Conservation (phyloP, 1,140 invertebrate species). For the Schlechtendalia chinensis region DNA sequence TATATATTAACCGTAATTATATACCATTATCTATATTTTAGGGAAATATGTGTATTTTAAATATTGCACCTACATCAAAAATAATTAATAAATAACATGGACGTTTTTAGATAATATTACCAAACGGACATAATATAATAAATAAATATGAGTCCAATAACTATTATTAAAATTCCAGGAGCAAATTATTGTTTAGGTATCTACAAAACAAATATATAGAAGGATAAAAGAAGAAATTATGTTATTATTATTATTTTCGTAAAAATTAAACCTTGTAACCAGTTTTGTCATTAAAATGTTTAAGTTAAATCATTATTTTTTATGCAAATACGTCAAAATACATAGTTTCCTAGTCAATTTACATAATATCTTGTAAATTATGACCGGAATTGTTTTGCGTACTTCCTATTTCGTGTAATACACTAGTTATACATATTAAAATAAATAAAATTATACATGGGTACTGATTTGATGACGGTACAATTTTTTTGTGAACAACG, state of each 20-base stretch:
- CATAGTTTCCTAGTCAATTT: constrained; percentile 41
- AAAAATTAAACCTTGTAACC: constrained; percentile 36
- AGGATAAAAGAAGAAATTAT: not conserved
- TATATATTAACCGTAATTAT: too few relatives aligned
- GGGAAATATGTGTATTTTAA: too few relatives aligned
- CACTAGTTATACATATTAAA: not conserved
- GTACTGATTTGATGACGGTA: not conserved
- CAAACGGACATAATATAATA: too few relatives aligned
- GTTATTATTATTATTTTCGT: not conserved
- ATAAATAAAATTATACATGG: too few relatives aligned
- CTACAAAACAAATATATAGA: not conserved
- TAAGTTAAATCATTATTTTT: not conserved
- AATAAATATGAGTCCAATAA: too few relatives aligned
- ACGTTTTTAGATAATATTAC: too few relatives aligned
- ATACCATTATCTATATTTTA: too few relatives aligned
- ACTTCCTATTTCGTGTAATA: constrained; percentile 37
- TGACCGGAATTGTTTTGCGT: constrained; percentile 15
- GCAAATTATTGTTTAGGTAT: too few relatives aligned
- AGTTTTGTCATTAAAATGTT: constrained; percentile 35
- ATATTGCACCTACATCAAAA: too few relatives aligned
- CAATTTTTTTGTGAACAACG: not conserved
- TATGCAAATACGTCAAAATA: constrained; percentile 1
- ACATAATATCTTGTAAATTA: not conserved
- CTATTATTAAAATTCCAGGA: too few relatives aligned
- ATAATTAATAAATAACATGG: too few relatives aligned